A percentile compares a stretch with the other conserved stretches of the same genome.
Evolutionary conservation across 2,113 vertebrate species (phyloP).

Genomic region (Lepisosteus osseus): DNA sequence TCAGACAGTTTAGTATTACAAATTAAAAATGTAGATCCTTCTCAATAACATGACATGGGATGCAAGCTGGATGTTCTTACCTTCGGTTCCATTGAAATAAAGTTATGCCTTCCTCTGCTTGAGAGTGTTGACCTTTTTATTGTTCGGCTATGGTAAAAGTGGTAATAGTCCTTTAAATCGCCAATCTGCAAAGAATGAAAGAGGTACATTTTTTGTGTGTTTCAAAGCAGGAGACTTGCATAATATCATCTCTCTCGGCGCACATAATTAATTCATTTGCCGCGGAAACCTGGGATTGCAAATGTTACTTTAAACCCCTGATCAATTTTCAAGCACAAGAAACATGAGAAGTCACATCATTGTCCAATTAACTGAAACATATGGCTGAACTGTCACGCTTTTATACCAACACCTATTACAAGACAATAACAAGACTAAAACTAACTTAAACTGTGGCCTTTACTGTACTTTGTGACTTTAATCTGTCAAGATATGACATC

Average conservation of each 20-base stretch:
- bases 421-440: not conserved
- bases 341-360: constrained; percentile 48
- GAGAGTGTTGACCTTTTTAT: constrained; percentile 95
- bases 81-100: constrained; percentile 99
- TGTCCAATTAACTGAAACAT: constrained; percentile 19
- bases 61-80: constrained; percentile 70
- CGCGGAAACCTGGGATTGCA: constrained; percentile 47
- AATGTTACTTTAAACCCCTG: constrained; percentile 55
- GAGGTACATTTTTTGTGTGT: not conserved
- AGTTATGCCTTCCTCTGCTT: constrained; percentile 91
- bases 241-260: not conserved
- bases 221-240: constrained; percentile 13
- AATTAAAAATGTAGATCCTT: constrained; percentile 73
- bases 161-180: constrained; percentile 93
- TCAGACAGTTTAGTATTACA: constrained; percentile 48
- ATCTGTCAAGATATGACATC: no score
- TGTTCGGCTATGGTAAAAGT: constrained; percentile 96
- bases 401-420: not conserved
- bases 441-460: no score
- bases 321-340: constrained; percentile 57
- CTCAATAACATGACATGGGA: constrained; percentile 37
- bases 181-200: constrained; percentile 78
- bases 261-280: constrained; percentile 58
- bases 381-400: constrained; percentile 1
- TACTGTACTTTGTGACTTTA: no score